These are phyloP conservation scores for Chouioia cunea DNA, from an alignment of 2,888 invertebrate genomes.

Conservation along the genomic window DNA sequence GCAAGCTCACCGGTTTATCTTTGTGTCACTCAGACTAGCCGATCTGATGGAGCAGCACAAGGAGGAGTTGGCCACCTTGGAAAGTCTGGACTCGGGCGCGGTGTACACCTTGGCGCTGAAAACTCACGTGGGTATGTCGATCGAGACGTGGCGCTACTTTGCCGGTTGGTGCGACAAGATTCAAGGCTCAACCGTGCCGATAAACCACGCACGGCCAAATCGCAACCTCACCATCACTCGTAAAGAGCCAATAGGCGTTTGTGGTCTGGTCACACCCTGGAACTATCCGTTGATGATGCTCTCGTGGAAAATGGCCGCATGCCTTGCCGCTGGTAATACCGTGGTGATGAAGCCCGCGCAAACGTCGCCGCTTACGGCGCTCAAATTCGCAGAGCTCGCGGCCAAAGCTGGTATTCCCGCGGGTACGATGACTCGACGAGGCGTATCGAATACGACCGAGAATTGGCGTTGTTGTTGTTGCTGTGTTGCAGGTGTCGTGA, in stretches of 20 bases:
- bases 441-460: too few relatives aligned
- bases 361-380: conserved; percentile 90
- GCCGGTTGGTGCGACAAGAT: conserved; percentile 98
- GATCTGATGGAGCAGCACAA: conserved; percentile 95
- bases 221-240: conserved; percentile 89
- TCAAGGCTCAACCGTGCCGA: conserved; percentile 91
- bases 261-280: conserved; percentile 95
- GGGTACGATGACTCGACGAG: conserved; percentile 25
- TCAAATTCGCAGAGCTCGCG: conserved; percentile 94
- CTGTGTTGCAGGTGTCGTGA: conserved; percentile 86
- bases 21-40: conserved; percentile 76
- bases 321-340: conserved; percentile 95
- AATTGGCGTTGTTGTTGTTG: too few relatives aligned
- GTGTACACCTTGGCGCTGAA: conserved; percentile 97
- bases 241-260: conserved; percentile 94
- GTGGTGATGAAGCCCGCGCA: conserved; percentile 96
- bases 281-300: conserved; percentile 99
- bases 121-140: conserved; percentile 98
- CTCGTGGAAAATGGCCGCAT: conserved; percentile 98
- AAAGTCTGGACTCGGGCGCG: conserved; percentile 94
- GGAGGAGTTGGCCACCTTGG: conserved; percentile 95
- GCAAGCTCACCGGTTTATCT: too few relatives aligned
- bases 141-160: conserved; percentile 96
- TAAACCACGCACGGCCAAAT: conserved; percentile 92
- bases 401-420: conserved; percentile 93